Evolutionary conservation across 2,113 vertebrate genomes (phyloP).

Genomic region (Shinisaurus crocodilurus): DNA sequence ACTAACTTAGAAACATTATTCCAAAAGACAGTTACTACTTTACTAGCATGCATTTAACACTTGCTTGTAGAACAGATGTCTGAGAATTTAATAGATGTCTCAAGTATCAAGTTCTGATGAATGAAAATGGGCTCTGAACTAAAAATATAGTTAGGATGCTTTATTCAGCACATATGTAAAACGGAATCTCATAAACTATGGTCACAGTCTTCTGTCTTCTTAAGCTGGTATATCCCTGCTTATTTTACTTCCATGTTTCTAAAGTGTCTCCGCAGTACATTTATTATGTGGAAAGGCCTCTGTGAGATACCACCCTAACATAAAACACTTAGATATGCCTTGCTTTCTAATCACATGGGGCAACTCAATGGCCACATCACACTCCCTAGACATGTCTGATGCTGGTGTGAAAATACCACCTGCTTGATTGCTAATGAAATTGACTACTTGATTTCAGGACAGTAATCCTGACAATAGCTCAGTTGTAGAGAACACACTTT

Average conservation of each 20-base stretch:
- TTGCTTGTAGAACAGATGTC: constrained; percentile 66
- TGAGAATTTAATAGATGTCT: constrained; percentile 54
- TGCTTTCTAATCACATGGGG: neutral
- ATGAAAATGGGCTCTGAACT: constrained; percentile 29
- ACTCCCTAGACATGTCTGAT: neutral
- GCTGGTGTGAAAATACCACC: neutral
- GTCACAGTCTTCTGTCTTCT: neutral
- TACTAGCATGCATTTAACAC: constrained; percentile 59
- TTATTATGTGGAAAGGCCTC: no score
- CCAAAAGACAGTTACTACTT: constrained; percentile 65
- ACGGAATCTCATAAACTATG: neutral
- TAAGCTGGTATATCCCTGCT: neutral
- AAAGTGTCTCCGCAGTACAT: no score
- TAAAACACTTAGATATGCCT: neutral
- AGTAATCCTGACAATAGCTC: neutral
- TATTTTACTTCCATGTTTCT: neutral
- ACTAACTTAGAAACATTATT: constrained; percentile 66
- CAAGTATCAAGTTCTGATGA: constrained; percentile 58
- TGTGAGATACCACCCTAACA: no score
- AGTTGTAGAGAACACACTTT: neutral
- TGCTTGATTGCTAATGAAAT: neutral
- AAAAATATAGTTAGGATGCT: constrained; percentile 7
- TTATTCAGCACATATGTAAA: neutral
- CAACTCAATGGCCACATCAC: neutral
- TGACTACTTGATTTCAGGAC: neutral